Base-by-base conservation (phyloP, 2,113 vertebrate species). In the Rousettus leschenaultii region DNA sequence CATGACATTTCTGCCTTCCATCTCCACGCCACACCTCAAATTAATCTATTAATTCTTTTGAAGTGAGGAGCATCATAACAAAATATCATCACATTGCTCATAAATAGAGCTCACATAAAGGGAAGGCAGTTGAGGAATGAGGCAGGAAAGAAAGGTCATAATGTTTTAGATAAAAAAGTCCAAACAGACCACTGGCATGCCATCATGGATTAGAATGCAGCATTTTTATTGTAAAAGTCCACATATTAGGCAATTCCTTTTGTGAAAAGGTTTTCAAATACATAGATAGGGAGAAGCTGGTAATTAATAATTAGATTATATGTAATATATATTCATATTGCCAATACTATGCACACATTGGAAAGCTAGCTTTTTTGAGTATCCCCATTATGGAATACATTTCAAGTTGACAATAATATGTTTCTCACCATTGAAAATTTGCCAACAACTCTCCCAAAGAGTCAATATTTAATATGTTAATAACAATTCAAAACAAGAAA, bases 161-260 rank as follows among this genome's bases (percentile, higher is more conserved):
- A 15, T 80, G 19, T 21, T 63, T 53, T 73, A 89, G 43, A 88
- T 70, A 96, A 73, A 90, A 13, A 70, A 74, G 12, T 84, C 79
- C 35, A 98, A 92, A 86, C 35, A 94, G 55, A 96, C n/a, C 80
- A 98, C 75, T 88, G 95, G 78, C 86, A 88, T 93, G 86, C 35
- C 57, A 93, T 65, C 82, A 43, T 79, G 30, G 83, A 83, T 73
- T 98, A 98, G 94, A 99, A 98, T 99, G 98, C 98, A 99, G 98
- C 97, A 97, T 98, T 99, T 99, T 99, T 99, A 99, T 99, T 99
- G 99, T 98, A 99, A 99, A 99, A 99, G 98, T 99, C 97, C 98
- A 99, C 98, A 99, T 97, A 95, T 98, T 86, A 95, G 98, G 99
- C 99, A 99, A 98, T 98, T 99, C 98, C 97, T 98, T 98, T 99